A percentile compares a stretch with the other conserved stretches of the same genome.
Evolutionary conservation across 1,140 invertebrate genomes (phyloP).

Genomic region (Episyrphus balteatus): DNA sequence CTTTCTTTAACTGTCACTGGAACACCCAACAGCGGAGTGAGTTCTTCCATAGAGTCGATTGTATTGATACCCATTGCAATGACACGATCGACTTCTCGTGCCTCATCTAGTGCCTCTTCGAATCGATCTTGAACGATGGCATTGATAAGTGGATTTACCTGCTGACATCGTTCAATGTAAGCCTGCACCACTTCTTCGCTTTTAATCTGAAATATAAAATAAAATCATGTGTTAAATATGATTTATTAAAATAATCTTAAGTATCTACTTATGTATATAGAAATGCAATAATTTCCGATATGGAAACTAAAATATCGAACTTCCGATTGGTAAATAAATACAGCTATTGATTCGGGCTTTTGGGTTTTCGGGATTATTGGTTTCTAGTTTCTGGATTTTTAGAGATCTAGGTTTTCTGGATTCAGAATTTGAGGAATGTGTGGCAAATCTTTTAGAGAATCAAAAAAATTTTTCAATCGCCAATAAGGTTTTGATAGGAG

Average conservation of each 20-base stretch:
- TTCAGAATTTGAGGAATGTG: no score
- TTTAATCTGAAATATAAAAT: constrained; percentile 36
- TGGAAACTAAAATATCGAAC: no score
- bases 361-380: no score
- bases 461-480: no score
- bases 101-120: constrained; percentile 48
- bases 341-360: no score
- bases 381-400: no score
- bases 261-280: not conserved
- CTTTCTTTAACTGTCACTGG: constrained; percentile 60
- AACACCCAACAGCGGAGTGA: constrained; percentile 52
- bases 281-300: not conserved
- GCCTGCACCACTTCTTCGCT: constrained; percentile 49
- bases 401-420: no score
- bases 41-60: constrained; percentile 38
- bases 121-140: constrained; percentile 56
- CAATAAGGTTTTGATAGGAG: no score
- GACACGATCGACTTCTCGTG: constrained; percentile 40
- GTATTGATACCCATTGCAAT: constrained; percentile 35
- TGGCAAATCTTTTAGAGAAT: no score
- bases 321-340: no score
- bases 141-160: constrained; percentile 59
- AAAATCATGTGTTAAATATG: not conserved
- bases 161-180: constrained; percentile 50
- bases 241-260: not conserved